phyloP scores from a whole-genome alignment of 2,113 vertebrate genomes.

The Malurus cyaneus region DNA sequence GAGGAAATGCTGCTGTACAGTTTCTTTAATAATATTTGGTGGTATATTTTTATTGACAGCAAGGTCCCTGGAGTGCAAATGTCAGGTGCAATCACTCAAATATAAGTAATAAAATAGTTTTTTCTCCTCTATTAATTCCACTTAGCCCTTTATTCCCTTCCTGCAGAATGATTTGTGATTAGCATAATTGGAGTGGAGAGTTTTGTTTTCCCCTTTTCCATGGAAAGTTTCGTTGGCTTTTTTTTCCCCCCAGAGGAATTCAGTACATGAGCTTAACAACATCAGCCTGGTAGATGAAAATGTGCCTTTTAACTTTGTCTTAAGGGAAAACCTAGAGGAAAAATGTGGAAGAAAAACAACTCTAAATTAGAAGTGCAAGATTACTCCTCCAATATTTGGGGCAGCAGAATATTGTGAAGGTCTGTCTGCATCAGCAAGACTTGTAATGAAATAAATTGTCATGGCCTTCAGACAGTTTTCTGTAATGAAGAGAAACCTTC shows the following conservation, averaged over 20 bases:
- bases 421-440: not conserved
- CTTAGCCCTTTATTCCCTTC: not conserved
- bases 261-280: not conserved
- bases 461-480: not conserved
- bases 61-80: not conserved
- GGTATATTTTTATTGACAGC: not conserved
- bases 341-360: not conserved
- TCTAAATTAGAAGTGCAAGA: not conserved
- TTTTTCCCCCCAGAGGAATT: not conserved
- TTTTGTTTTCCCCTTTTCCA: not conserved
- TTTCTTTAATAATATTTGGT: not conserved
- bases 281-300: not conserved
- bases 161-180: not conserved
- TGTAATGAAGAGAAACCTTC: not conserved
- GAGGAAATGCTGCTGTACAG: not conserved
- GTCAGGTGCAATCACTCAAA: not conserved
- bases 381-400: not conserved
- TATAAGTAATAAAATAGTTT: not conserved
- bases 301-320: constrained; percentile 1
- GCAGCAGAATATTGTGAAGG: not conserved
- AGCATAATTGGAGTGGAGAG: not conserved
- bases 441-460: not conserved
- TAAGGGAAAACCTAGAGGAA: not conserved
- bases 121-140: constrained; percentile 16
- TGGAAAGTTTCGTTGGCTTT: not conserved